A percentile compares a stretch with the other conserved stretches of the same genome.
Evolutionary conservation across 2,888 invertebrate species (phyloP).

Genomic region (Hyalella azteca): DNA sequence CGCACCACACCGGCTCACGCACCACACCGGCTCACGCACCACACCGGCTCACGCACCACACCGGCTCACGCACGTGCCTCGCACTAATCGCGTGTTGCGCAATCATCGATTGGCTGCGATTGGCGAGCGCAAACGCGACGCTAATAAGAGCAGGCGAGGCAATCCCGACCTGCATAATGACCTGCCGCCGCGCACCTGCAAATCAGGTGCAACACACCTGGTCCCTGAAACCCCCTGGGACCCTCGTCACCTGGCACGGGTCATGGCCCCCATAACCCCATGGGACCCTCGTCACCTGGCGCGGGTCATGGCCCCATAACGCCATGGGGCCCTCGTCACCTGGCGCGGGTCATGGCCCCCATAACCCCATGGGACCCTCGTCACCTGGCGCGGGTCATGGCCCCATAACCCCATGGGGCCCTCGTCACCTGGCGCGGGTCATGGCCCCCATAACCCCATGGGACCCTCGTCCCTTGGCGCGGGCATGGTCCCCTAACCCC

Average conservation of each 20-base stretch:
- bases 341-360: neutral
- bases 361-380: neutral
- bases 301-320: too few relatives aligned
- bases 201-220: conserved; percentile 27
- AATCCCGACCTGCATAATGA: conserved; percentile 30
- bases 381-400: neutral
- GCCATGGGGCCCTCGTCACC: neutral
- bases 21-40: neutral
- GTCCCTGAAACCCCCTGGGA: neutral
- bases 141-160: neutral
- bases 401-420: neutral
- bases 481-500: too few relatives aligned
- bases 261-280: neutral
- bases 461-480: neutral
- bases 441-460: too few relatives aligned
- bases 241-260: neutral
- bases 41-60: neutral
- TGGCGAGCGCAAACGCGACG: neutral
- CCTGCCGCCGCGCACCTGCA: conserved; percentile 3
- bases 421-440: neutral
- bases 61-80: neutral
- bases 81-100: neutral
- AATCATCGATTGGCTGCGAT: neutral
- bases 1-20: neutral
- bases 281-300: too few relatives aligned